Evolutionary conservation across 2,113 vertebrate genomes (phyloP).

Genomic region (Elephas maximus): DNA sequence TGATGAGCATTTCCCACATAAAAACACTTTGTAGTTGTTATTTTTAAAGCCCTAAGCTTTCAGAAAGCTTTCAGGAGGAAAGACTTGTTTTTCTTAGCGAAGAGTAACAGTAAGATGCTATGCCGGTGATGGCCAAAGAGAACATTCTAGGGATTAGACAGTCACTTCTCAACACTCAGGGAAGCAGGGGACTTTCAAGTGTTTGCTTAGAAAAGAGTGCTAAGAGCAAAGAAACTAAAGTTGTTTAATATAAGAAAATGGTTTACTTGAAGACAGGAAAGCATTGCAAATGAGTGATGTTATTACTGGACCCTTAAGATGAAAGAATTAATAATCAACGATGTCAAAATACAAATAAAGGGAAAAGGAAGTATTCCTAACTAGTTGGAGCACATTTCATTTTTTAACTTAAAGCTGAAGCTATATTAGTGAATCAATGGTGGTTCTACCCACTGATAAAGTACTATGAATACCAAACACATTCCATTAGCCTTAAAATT

Average conservation of each 20-base stretch:
- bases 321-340: slow-evolving; percentile 58
- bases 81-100: slow-evolving; percentile 79
- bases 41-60: slow-evolving; percentile 73
- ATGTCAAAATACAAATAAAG: slow-evolving; percentile 64
- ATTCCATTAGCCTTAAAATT: slow-evolving; percentile 30
- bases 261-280: slow-evolving; percentile 46
- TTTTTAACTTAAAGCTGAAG: slow-evolving; percentile 72
- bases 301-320: slow-evolving; percentile 59
- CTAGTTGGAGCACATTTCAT: slow-evolving; percentile 55
- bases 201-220: slow-evolving; percentile 69
- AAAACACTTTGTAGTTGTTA: slow-evolving; percentile 72
- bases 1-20: slow-evolving; percentile 44
- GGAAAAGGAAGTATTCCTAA: slow-evolving; percentile 27
- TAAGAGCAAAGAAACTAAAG: slow-evolving; percentile 7
- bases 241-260: neutral
- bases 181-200: neutral
- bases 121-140: slow-evolving; percentile 67
- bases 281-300: neutral
- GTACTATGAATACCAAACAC: slow-evolving; percentile 59
- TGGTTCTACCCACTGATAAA: slow-evolving; percentile 37
- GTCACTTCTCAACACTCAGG: neutral
- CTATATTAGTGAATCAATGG: slow-evolving; percentile 61
- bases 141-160: slow-evolving; percentile 60
- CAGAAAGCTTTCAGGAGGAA: slow-evolving; percentile 71
- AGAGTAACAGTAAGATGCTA: slow-evolving; percentile 79